Percentiles rank a stretch among this genome's conserved stretches.
Conservation (phyloP, 2,113 vertebrate genomes). For the Uropsilus gracilis region DNA sequence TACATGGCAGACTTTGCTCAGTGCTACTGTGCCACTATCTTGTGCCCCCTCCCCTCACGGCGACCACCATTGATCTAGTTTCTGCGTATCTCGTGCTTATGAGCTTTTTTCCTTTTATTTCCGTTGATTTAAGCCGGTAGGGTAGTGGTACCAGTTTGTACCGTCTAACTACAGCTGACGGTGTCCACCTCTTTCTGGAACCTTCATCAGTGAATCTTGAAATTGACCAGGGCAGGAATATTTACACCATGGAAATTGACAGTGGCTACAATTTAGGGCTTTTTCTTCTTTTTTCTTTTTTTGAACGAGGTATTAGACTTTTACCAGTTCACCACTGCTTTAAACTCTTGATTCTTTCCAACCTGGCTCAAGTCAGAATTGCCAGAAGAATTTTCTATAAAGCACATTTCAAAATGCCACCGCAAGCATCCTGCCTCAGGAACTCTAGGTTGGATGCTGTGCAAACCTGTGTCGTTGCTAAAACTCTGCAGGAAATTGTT, state of each 20-base stretch:
- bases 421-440: not conserved
- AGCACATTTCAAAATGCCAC: not conserved
- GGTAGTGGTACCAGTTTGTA: not conserved
- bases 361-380: not conserved
- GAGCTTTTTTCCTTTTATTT: not conserved
- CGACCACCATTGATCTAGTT: accelerated
- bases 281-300: too few relatives aligned
- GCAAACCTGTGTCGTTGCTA: not conserved
- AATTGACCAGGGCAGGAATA: not conserved
- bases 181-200: not conserved
- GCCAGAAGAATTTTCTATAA: not conserved
- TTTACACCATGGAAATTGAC: not conserved
- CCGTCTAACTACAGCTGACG: not conserved
- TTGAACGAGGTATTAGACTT: not conserved
- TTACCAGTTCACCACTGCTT: not conserved
- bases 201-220: not conserved
- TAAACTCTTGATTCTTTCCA: not conserved
- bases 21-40: not conserved
- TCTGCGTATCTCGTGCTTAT: not conserved
- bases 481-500: not conserved
- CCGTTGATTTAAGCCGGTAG: not conserved
- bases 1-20: not conserved
- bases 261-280: not conserved
- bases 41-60: not conserved
- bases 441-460: not conserved